Base-by-base conservation (phyloP, 2,888 invertebrate genomes). In the Campoplex capitator region DNA sequence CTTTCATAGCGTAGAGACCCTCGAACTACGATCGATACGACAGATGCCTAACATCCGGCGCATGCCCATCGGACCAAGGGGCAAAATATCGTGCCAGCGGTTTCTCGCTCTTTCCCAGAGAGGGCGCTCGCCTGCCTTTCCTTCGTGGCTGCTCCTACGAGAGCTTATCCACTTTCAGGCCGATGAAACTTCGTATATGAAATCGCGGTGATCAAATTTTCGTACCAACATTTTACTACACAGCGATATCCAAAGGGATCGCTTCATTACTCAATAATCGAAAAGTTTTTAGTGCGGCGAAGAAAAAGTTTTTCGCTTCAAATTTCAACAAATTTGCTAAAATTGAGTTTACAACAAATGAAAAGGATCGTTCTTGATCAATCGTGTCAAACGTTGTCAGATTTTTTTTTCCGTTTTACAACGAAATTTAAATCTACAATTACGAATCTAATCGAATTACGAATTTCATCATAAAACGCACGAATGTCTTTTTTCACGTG, bases 1-100 rank as follows among this genome's bases (percentile, higher is more conserved):
- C 78, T 38, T 38, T 23, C 42, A 42, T 35, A 51, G 73, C 54
- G 54, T 56, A 71, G 74, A 75, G n/a, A 77, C 65, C 71, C 89
- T 89, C 92, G 92, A 83, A 87, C 85, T 76, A 83, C 87, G 87
- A 94, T 94, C 94, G 94, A 94, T 94, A 94, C 91, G 91, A 94
- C 91, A 94, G 94, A 89, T 94, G 90, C 93, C 94, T 94, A 92
- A 90, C 91, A 89, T 88, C 86, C 88, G 77, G 93, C 94, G 94
- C 94, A 94, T 93, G 93, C 92, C 89, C 92, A 28, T 88, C 76
- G 82, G 75, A 67, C 54, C 77, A 62, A 77, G 67, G 76, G 68
- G 68, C 23, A 67, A 78, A 85, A 83, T 38, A 58, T 71, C 58
- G 68, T 77, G 38, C 58, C 65, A 86, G 42, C 54, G 88, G 91